Percentiles rank a stretch among this genome's conserved stretches.
phyloP scores from a whole-genome alignment of 2,113 vertebrate genomes.

The Dasypus novemcinctus region DNA sequence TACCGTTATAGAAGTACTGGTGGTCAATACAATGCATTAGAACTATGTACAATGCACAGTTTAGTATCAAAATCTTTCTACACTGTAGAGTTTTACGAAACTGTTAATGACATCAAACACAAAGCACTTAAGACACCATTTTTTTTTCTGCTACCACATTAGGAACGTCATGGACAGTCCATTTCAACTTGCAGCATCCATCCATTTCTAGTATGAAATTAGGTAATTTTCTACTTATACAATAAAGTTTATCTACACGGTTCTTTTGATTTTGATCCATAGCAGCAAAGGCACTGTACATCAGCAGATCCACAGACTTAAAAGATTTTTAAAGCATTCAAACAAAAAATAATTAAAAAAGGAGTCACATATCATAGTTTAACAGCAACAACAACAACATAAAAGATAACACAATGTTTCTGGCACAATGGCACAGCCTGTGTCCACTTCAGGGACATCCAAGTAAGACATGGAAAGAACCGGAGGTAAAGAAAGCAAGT shows the following conservation, averaged over 20 bases:
- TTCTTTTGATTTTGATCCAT: conserved; percentile 92
- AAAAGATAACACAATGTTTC: conserved; percentile 88
- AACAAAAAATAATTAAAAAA: conserved; percentile 82
- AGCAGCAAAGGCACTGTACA: conserved; percentile 95
- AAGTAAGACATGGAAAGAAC: conserved; percentile 85
- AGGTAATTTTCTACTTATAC: conserved; percentile 90
- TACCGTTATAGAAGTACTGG: conserved; percentile 90
- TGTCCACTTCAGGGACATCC: conserved; percentile 82
- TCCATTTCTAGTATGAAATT: conserved; percentile 92
- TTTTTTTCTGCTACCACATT: conserved; percentile 89
- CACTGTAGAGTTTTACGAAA: conserved; percentile 90
- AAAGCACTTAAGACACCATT: conserved; percentile 90
- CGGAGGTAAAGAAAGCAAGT: conserved; percentile 83
- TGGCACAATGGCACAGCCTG: conserved; percentile 88
- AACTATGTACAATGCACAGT: conserved; percentile 92
- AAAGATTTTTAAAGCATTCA: conserved; percentile 88
- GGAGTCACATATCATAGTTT: conserved; percentile 87
- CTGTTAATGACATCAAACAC: conserved; percentile 92
- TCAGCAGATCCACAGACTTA: conserved; percentile 93
- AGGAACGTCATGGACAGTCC: conserved; percentile 89
- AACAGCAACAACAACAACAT: conserved; percentile 90
- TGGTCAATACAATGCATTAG: conserved; percentile 89
- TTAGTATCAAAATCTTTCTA: conserved; percentile 93
- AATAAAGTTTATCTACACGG: conserved; percentile 91
- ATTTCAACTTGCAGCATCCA: conserved; percentile 90